These are phyloP conservation scores for Synanthedon andrenaeformis DNA, from an alignment of 2,888 invertebrate species.

Conservation along the genomic window DNA sequence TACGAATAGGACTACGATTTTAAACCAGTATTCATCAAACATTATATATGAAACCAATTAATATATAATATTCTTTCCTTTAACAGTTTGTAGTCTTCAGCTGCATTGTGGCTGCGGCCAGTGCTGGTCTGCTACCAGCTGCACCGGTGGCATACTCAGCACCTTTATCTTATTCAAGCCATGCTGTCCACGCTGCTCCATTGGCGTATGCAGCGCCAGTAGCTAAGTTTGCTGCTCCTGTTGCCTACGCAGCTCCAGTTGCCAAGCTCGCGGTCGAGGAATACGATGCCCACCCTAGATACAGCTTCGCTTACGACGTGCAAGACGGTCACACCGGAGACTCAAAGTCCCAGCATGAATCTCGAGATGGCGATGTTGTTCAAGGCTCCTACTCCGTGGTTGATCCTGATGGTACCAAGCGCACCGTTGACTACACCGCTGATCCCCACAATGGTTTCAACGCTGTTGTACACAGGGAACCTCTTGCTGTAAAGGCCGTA, in stretches of 20 bases:
- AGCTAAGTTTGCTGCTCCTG: constrained; percentile 20
- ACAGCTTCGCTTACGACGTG: constrained; percentile 59
- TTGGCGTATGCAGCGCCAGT: constrained; percentile 50
- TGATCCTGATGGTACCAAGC: constrained; percentile 60
- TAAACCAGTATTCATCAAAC: too few relatives aligned
- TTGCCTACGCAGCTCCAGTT: constrained; percentile 5
- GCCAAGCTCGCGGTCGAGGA: constrained; percentile 19
- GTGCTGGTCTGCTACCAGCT: constrained; percentile 16
- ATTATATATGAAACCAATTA: background rate
- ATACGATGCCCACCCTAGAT: constrained; percentile 35
- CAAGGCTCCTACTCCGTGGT: constrained; percentile 61
- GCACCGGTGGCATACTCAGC: constrained; percentile 27
- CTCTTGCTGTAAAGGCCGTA: constrained; percentile 34
- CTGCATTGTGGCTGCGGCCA: constrained; percentile 12
- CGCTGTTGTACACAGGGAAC: constrained; percentile 59
- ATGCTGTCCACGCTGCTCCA: constrained; percentile 15
- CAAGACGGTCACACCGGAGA: constrained; percentile 63
- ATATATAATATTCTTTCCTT: background rate
- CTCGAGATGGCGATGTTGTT: constrained; percentile 60
- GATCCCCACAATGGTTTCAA: constrained; percentile 64
- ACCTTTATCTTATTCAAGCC: constrained; percentile 10
- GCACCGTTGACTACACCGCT: constrained; percentile 64
- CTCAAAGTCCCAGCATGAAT: constrained; percentile 57
- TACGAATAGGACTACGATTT: too few relatives aligned
- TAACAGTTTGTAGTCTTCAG: constrained; percentile 14